Base-by-base conservation (phyloP, 2,888 invertebrate species). In the Neoaliturus tenellus region DNA sequence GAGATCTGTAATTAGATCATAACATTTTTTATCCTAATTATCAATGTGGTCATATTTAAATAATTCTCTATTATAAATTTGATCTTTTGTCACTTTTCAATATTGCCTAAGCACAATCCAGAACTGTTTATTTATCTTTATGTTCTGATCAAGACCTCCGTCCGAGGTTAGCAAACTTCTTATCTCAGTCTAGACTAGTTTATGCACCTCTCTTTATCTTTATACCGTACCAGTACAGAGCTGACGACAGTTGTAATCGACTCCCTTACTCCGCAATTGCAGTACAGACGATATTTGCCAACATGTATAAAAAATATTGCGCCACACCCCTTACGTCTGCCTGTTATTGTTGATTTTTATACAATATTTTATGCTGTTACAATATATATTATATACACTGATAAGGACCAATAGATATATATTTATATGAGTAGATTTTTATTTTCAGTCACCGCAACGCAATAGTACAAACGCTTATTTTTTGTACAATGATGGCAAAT, bases 341-440 rank as follows among this genome's bases (percentile, higher is more conserved):
- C 48, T 25, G 78, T 78, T 78, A 78, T 78, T 78, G 78, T 78
- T 78, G 55, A 78, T 78, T 78, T 78, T 51, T 78, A 78, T 78
- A 78, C 78, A 78, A 78, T 78, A 78, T 78, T 78, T 78, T 78
- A 78, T 78, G 78, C 78, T 78, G 78, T 78, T 78, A 78, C 78
- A 55, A 75, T 51, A 78, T 73, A 73, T 55, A 78, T 75, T 39
- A 78, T 78, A 78, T 78, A 78, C 78, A 78, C 75, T 20, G 39
- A 75, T 75, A 75, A 75, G 55, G 78, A 55, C 78, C 78, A 55
- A 78, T 78, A 78, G 78, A 78, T 31, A 55, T 78, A 78, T 78
- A 55, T 78, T 51, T 78, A 78, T 55, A 78, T 10, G 23, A 78
- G 78, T 78, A 78, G 78, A 55, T 48, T 78, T 75, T 78, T 12